phyloP scores from a whole-genome alignment of 2,113 vertebrate species.

The Bubo bubo region DNA sequence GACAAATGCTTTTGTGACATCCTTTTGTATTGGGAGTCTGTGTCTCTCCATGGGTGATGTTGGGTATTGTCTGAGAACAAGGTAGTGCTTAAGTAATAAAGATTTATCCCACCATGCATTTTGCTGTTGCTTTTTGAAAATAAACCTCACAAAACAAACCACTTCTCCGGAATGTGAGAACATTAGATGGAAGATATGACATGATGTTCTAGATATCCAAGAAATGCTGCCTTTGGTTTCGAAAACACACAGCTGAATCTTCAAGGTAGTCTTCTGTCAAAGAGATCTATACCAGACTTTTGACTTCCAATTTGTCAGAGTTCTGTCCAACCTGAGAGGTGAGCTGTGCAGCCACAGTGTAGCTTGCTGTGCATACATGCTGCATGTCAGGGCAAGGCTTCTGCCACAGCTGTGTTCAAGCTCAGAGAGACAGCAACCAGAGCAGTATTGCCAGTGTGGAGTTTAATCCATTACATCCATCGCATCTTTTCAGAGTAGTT shows the following conservation, averaged over 20 bases:
- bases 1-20: neutral
- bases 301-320: neutral
- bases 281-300: neutral
- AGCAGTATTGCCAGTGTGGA: neutral
- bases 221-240: neutral
- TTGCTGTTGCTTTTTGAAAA: neutral
- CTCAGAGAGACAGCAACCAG: neutral
- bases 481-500: neutral
- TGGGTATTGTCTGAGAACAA: neutral
- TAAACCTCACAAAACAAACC: neutral
- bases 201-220: neutral
- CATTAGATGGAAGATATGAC: neutral
- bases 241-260: neutral
- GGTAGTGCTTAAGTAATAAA: conserved; percentile 29
- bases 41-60: neutral
- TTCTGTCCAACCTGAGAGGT: neutral
- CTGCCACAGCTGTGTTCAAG: neutral
- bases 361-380: rapidly evolving
- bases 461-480: neutral
- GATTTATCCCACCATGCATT: conserved; percentile 31
- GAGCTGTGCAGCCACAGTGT: neutral
- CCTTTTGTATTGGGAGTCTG: neutral
- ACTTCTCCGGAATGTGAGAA: neutral
- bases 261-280: neutral
- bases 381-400: neutral